A percentile compares a stretch with the other conserved stretches of the same genome.
These are phyloP conservation scores for Anguilla japonica DNA, from an alignment of 2,113 vertebrate species.

Conservation along the genomic window DNA sequence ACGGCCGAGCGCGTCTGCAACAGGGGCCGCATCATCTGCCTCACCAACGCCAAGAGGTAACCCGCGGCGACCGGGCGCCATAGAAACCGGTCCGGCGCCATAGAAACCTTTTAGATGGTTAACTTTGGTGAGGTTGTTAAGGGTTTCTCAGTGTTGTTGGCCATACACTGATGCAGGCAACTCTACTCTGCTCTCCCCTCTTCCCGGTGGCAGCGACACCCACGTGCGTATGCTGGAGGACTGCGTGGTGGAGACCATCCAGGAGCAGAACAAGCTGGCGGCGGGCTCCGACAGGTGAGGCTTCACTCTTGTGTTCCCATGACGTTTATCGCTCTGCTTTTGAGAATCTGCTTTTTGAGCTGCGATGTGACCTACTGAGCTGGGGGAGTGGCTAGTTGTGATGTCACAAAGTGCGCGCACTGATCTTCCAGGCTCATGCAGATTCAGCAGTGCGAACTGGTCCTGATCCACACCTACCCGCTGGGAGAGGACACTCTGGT, in stretches of 20 bases:
- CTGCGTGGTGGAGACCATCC: constrained; percentile 93
- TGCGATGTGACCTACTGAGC: too few relatives aligned
- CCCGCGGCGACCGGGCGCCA: not conserved
- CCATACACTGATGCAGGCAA: too few relatives aligned
- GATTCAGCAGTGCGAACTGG: constrained; percentile 97
- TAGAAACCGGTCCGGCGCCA: too few relatives aligned
- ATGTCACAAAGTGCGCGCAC: constrained; percentile 37
- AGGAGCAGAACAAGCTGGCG: constrained; percentile 94
- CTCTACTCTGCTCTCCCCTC: not conserved
- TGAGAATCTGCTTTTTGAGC: too few relatives aligned
- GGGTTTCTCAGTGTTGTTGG: not conserved
- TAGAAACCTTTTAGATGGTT: too few relatives aligned
- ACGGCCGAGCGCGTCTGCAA: constrained; percentile 91
- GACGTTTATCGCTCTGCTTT: too few relatives aligned
- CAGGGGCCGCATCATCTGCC: constrained; percentile 90
- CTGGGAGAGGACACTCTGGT: constrained; percentile 94
- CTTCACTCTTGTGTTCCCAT: too few relatives aligned
- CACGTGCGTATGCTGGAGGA: constrained; percentile 98
- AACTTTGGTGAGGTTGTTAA: too few relatives aligned
- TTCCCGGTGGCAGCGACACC: constrained; percentile 78
- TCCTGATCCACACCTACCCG: constrained; percentile 92
- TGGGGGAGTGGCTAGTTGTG: constrained; percentile 61
- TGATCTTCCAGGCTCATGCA: constrained; percentile 84
- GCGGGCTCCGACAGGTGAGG: constrained; percentile 94
- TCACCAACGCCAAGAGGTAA: constrained; percentile 96